Percentiles rank a stretch among this genome's conserved stretches.
phyloP scores from a whole-genome alignment of 2,113 vertebrate genomes.

The Macheiramphus alcinus region DNA sequence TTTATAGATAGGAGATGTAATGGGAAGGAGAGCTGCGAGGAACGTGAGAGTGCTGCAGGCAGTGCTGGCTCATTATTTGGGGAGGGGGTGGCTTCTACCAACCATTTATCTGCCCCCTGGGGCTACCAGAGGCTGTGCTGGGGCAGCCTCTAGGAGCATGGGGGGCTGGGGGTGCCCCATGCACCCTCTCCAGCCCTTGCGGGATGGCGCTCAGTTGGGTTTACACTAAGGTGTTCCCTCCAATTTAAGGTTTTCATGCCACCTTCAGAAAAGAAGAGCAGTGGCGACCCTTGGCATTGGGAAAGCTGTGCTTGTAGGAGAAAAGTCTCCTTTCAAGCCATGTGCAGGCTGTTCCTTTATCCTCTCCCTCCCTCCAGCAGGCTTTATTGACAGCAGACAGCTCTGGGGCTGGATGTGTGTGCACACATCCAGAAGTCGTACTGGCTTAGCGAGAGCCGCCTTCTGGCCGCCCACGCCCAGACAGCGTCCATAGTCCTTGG shows the following conservation, averaged over 20 bases:
- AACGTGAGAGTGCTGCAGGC: background rate
- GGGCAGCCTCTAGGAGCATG: background rate
- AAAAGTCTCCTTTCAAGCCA: background rate
- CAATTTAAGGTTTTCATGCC: background rate
- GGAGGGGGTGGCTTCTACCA: background rate
- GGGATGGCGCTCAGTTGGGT: background rate
- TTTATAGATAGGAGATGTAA: background rate
- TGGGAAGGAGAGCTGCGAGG: background rate
- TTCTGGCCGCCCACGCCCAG: background rate
- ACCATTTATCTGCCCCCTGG: background rate
- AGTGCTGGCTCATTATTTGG: background rate
- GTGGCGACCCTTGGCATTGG: background rate
- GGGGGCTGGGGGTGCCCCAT: background rate
- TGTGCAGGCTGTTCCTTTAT: background rate
- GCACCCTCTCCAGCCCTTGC: background rate
- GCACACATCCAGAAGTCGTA: background rate
- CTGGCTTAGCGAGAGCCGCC: background rate
- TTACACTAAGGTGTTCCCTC: fast-evolving
- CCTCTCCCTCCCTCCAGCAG: background rate
- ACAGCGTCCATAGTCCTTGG: background rate
- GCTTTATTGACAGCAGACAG: background rate
- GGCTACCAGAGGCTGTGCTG: background rate
- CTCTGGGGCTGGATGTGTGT: background rate
- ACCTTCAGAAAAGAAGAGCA: background rate
- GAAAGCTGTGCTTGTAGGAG: background rate